Conservation (phyloP, 2,888 invertebrate genomes). For the Agrochola litura region DNA sequence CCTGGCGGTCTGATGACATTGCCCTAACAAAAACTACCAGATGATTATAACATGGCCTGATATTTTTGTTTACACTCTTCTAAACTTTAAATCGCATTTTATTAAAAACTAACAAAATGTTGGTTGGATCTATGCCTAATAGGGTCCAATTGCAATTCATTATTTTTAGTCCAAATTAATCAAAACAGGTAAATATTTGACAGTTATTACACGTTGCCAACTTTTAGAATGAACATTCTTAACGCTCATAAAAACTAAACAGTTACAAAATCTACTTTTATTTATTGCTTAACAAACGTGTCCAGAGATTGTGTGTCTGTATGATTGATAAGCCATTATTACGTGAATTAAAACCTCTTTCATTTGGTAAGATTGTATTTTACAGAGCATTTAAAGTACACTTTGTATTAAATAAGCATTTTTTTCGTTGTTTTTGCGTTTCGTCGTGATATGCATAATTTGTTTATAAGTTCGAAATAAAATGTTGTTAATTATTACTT, state of each 20-base stretch:
- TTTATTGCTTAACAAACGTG: background rate
- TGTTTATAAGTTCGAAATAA: slow-evolving; percentile 37
- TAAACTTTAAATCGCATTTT: too few species aligned
- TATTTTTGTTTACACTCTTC: too few species aligned
- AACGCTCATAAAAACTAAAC: background rate
- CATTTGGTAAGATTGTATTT: slow-evolving; percentile 37
- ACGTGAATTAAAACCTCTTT: background rate
- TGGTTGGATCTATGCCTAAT: too few species aligned
- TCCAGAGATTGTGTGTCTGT: background rate
- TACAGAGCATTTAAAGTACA: slow-evolving; percentile 67
- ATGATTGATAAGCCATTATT: background rate
- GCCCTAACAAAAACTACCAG: too few species aligned
- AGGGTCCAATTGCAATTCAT: too few species aligned
- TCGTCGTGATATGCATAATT: slow-evolving; percentile 39
- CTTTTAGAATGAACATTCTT: background rate
- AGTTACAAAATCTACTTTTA: slow-evolving; percentile 3
- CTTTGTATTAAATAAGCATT: slow-evolving; percentile 60
- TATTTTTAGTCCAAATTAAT: too few species aligned
- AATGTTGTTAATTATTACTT: slow-evolving; percentile 37
- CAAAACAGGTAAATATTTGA: too few species aligned
- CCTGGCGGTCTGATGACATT: too few species aligned
- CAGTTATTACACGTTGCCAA: too few species aligned
- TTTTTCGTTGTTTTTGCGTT: slow-evolving; percentile 42
- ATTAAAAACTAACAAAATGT: too few species aligned
- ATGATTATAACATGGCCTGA: too few species aligned